A percentile compares a stretch with the other conserved stretches of the same genome.
These are phyloP conservation scores for Syrmaticus mikado DNA, from an alignment of 2,113 vertebrate genomes.

Conservation along the genomic window DNA sequence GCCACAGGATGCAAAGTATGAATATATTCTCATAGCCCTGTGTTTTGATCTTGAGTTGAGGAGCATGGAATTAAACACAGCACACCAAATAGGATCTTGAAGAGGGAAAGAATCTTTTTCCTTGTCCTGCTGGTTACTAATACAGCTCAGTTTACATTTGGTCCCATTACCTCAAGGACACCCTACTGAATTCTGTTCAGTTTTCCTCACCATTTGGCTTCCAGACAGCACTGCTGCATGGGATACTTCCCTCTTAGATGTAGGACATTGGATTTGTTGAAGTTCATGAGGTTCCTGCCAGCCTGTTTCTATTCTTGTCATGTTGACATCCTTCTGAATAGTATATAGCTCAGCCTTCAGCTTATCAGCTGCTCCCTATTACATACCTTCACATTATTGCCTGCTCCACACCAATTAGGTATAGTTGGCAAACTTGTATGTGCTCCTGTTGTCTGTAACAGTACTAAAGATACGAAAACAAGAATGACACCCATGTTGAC, in stretches of 20 bases:
- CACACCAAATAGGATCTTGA: background rate
- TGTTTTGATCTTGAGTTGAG: background rate
- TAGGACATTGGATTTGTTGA: background rate
- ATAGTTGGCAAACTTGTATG: background rate
- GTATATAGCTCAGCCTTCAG: background rate
- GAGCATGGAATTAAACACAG: background rate
- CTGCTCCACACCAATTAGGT: background rate
- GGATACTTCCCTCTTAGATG: background rate
- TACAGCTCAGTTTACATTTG: background rate
- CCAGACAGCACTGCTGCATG: background rate
- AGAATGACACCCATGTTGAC: background rate
- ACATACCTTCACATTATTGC: background rate
- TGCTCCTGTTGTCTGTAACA: background rate
- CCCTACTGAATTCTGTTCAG: background rate
- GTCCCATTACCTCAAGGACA: background rate
- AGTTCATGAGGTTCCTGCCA: background rate
- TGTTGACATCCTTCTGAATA: background rate
- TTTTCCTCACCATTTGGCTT: background rate
- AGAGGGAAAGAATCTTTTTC: background rate
- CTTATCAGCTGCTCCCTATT: background rate
- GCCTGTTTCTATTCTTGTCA: background rate
- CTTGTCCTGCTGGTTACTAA: background rate
- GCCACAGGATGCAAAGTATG: slow-evolving; percentile 88
- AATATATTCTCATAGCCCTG: background rate
- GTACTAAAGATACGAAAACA: background rate